Evolutionary conservation across 2,797 vertebrate genomes (phyloP).

Genomic region (Atherinosoma microstoma): DNA sequence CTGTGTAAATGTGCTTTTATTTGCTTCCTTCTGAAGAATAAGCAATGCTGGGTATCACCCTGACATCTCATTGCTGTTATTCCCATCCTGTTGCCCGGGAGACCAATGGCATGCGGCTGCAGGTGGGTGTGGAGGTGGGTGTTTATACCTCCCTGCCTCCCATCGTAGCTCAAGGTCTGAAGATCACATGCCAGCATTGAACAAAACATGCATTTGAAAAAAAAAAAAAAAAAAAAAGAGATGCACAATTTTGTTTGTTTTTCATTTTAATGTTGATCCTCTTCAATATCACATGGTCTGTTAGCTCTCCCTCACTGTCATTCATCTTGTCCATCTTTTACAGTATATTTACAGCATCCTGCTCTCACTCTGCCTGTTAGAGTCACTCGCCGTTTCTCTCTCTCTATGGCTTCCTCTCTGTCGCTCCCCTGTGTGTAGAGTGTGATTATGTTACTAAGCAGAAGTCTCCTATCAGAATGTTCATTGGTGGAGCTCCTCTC

Average conservation of each 20-base stretch:
- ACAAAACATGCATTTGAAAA: conserved; percentile 42
- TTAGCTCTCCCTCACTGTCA: conserved; percentile 2
- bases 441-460: conserved; percentile 80
- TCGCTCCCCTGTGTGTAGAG: conserved; percentile 42
- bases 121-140: conserved; percentile 74
- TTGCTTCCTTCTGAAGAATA: conserved; percentile 30
- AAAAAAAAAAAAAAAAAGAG: not conserved
- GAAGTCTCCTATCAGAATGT: conserved; percentile 68
- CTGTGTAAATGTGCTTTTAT: conserved; percentile 25
- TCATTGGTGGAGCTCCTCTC: conserved; percentile 77
- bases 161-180: conserved; percentile 53
- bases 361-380: conserved; percentile 25
- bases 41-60: conserved; percentile 51
- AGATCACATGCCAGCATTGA: conserved; percentile 59
- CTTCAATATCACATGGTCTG: not conserved
- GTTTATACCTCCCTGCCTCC: conserved; percentile 57
- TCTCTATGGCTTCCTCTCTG: conserved; percentile 27
- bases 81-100: conserved; percentile 73
- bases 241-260: not conserved
- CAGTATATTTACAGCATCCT: not conserved
- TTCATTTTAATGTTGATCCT: not conserved
- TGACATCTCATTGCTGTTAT: conserved; percentile 60
- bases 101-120: conserved; percentile 66
- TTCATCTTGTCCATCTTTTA: not conserved
- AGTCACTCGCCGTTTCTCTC: conserved; percentile 28